Percentiles rank a stretch among this genome's conserved stretches.
Evolutionary conservation across 2,888 invertebrate genomes (phyloP).

Genomic region (Clepsis dumicolana): DNA sequence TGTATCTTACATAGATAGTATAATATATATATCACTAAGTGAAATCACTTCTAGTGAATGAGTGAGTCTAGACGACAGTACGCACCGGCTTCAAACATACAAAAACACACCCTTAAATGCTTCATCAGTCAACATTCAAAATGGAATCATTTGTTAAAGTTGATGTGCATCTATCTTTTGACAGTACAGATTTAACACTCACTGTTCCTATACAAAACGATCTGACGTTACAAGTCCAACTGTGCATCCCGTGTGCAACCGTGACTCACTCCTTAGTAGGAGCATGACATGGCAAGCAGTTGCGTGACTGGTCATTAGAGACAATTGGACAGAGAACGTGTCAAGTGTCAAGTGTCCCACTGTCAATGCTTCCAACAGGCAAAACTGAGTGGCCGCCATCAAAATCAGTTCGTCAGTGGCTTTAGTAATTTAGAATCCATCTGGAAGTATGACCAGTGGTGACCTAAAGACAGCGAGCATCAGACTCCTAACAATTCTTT

Average conservation of each 20-base stretch:
- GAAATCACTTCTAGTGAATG: slow-evolving; percentile 61
- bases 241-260: too few species aligned
- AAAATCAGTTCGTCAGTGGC: background rate
- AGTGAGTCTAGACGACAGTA: slow-evolving; percentile 39
- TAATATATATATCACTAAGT: slow-evolving; percentile 75
- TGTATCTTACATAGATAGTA: slow-evolving; percentile 66
- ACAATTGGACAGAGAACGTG: too few species aligned
- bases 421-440: too few species aligned
- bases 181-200: background rate
- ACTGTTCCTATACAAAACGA: background rate
- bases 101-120: slow-evolving; percentile 36
- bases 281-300: too few species aligned
- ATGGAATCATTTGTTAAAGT: slow-evolving; percentile 13
- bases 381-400: background rate
- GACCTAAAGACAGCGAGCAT: slow-evolving; percentile 16
- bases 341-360: too few species aligned
- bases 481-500: slow-evolving; percentile 22
- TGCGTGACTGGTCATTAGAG: too few species aligned
- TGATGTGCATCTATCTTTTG: background rate
- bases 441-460: too few species aligned
- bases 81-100: slow-evolving; percentile 16
- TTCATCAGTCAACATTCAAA: slow-evolving; percentile 41
- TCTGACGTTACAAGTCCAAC: too few species aligned
- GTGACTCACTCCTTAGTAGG: too few species aligned
- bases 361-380: background rate